phyloP scores from a whole-genome alignment of 2,113 vertebrate species.

The Sinocyclocheilus maitianheensis region DNA sequence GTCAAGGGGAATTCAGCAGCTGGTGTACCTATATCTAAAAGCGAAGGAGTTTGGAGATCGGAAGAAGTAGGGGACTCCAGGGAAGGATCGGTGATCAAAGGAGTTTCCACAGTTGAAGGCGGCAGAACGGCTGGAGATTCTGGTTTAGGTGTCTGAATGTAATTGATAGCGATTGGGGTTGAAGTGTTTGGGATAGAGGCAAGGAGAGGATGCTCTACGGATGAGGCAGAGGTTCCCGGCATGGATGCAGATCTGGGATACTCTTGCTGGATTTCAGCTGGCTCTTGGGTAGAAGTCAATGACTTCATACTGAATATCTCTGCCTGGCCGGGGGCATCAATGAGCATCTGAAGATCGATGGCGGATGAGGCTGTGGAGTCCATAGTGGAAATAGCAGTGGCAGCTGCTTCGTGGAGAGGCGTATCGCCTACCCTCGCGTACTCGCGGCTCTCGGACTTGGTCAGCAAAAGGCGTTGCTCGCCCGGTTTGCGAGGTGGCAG shows the following conservation, averaged over 20 bases:
- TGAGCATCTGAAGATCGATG: slow-evolving; percentile 46
- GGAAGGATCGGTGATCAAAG: neutral
- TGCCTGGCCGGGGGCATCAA: slow-evolving; percentile 43
- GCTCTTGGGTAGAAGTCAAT: slow-evolving; percentile 13
- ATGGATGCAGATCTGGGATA: slow-evolving; percentile 8
- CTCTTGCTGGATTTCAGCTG: neutral
- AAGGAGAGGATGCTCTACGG: slow-evolving; percentile 7
- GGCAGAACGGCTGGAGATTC: slow-evolving; percentile 32
- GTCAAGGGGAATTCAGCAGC: neutral
- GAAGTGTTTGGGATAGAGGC: slow-evolving; percentile 20
- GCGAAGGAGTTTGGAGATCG: neutral
- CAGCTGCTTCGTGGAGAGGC: slow-evolving; percentile 68
- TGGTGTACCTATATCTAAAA: neutral
- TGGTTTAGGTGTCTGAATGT: neutral
- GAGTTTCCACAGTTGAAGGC: neutral
- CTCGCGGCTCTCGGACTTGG: slow-evolving; percentile 86
- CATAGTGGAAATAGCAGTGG: slow-evolving; percentile 68
- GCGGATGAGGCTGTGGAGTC: slow-evolving; percentile 74
- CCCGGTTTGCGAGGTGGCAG: slow-evolving; percentile 82
- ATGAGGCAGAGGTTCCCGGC: neutral
- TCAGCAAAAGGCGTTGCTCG: slow-evolving; percentile 86
- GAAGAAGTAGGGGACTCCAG: neutral
- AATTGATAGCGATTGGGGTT: slow-evolving; percentile 3
- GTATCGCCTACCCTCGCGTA: slow-evolving; percentile 84
- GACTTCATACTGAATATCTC: neutral